Evolutionary conservation across 2,888 invertebrate genomes (phyloP), one percentile per base, ranked within the genome.

Genomic region (Chrysina gloriosa): DNA sequence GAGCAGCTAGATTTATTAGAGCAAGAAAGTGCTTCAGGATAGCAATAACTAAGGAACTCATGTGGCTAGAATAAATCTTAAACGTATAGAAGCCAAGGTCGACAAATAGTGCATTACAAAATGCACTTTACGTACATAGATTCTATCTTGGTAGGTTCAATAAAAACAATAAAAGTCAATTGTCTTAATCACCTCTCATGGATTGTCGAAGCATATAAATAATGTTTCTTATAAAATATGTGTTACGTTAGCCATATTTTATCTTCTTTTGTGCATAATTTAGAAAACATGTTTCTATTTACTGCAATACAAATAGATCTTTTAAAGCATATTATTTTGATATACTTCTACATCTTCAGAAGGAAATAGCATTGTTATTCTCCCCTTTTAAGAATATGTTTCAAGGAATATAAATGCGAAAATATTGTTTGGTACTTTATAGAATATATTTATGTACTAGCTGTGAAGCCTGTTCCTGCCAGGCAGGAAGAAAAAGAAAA

Each of bases 1-100:
- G 70, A 69, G 50, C 65, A 67, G 69, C 70, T 70, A 72, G 74
- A 74, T 74, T 73, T 74, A 74, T 73, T 65, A 68, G 68, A 71
- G 69, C 71, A 69, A 68, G 71, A 73, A 73, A 74, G 73, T 73
- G 74, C 74, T 71, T 29, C 69, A 63, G 69, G 72, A 72, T 47
- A 71, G 56, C 58, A 68, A 65, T 72, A 72, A 70, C 64, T 71
- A 71, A 71, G 65, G 68, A 70, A 63, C 66, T 71, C 69, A 65
- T 68, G 65, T 68, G 52, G 65, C 52, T 70, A 63, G 45, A 47
- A 64, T 50, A 68, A 69, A 69, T 69, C 67, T 50, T 36, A 65
- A 66, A 70, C 70, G 63, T 65, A 70, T 72, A 64, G 70, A 64
- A 71, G 70, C 71, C 69, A 71, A 71, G 71, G 71, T 67, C 65